Evolutionary conservation across 1,140 invertebrate species (phyloP), one percentile per base, ranked within the genome.

Genomic region (Drosophila bocki): DNA sequence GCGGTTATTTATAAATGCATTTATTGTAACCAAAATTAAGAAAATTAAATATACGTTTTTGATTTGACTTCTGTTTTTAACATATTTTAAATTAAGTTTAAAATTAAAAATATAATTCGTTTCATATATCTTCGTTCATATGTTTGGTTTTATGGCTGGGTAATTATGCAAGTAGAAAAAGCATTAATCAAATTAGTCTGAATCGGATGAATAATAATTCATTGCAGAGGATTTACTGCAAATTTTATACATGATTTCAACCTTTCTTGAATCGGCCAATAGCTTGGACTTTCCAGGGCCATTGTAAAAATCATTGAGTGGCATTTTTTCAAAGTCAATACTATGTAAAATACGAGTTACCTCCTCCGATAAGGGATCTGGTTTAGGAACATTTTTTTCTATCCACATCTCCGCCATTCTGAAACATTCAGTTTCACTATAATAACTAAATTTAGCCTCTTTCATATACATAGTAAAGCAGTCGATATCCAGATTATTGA

Each of bases 281-380:
- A 57, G 11, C 7, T 45, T 45, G 6, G 53, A 64, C 8, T 57
- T 35, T 57, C 15, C 41, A 3, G 62, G 39, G 4, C 62, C 62
- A 17, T 33, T 7, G 11, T 32, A 35, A 35, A 64, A 56, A 9
- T 15, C 4, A 8, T 41, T 0, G n/a, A 53, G 6, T 32, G 22
- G 7, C 60, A 62, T 62, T n/a, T n/a, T n/a, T n/a, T n/a, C n/a
- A 41, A 53, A 62, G 7, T 32, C 1, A 51, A 62, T 41, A 3
- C 5, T 6, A 11, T 6, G 15, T 13, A 62, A 3, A n/a, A 62
- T 17, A 22, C 1, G 7, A 13, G 8, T 3, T 1, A 51, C 12
- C n/a, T 51, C 22, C 0, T 62, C 35, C 29, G 5, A 12, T 32
- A 17, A 12, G 1, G 8, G 17, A 32, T 12, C 48, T 29, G 26